Conservation (phyloP, 2,888 invertebrate genomes). For the Epirrhoe alternata region DNA sequence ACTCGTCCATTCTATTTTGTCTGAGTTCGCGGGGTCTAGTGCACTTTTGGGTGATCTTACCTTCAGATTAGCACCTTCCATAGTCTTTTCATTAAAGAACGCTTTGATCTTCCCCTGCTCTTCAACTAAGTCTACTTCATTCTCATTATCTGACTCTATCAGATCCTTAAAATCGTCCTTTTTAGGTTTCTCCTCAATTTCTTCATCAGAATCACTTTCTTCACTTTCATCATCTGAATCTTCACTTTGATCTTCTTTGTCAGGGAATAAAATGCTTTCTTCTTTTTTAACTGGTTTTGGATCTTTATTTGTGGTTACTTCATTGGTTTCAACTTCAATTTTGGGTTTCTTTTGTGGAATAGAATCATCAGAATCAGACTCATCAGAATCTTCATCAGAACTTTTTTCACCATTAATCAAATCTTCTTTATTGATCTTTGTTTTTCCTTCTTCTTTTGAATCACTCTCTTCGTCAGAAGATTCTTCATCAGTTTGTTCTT, state of each 20-base stretch:
- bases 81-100: slow-evolving; percentile 66
- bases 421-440: not conserved
- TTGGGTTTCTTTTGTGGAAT: slow-evolving; percentile 13
- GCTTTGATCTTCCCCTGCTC: slow-evolving; percentile 59
- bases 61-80: slow-evolving; percentile 71
- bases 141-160: slow-evolving; percentile 74
- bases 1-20: too few relatives aligned
- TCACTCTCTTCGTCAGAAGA: slow-evolving; percentile 37
- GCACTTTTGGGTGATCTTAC: slow-evolving; percentile 47
- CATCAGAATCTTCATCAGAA: slow-evolving; percentile 16
- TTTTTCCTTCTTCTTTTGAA: slow-evolving; percentile 3
- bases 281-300: not conserved
- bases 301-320: not conserved
- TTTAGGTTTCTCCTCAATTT: slow-evolving; percentile 16
- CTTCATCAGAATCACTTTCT: slow-evolving; percentile 21
- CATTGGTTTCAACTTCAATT: not conserved
- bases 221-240: slow-evolving; percentile 38
- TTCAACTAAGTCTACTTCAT: slow-evolving; percentile 50
- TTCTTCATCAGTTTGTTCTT: slow-evolving; percentile 32
- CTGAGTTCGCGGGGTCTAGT: too few relatives aligned
- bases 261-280: slow-evolving; percentile 26
- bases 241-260: slow-evolving; percentile 22
- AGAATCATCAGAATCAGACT: not conserved
- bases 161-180: slow-evolving; percentile 74
- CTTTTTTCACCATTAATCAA: slow-evolving; percentile 8